Base-by-base conservation (phyloP, 2,888 invertebrate species). In the Epistrophe grossulariae region DNA sequence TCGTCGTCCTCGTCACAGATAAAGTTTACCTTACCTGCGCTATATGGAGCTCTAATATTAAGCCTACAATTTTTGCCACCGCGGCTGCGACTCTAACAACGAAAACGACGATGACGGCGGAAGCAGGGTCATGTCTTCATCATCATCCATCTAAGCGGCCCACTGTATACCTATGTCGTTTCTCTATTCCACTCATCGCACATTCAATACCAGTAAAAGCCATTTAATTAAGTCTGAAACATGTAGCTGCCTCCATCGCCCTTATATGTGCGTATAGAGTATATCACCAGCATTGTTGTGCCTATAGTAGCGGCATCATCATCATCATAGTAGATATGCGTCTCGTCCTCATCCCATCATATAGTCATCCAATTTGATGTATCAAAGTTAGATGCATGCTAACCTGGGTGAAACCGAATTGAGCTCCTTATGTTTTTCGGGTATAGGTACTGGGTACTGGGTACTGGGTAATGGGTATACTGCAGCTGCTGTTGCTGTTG, bases 191-290 rank as follows among this genome's bases (percentile, higher is more conserved):
- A 71, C 88, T 88, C 87, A 88, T 89, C 89, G 88, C 87, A 88
- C 83, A 88, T 89, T 85, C 88, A 88, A 81, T 88, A 88, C 89
- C 80, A 85, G 89, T 89, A 89, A 89, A 89, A 89, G 89, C 89
- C 89, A 89, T 89, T 89, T 89, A 89, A 89, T 89, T 89, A 89
- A 89, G 89, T 89, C 88, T 89, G 89, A 88, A 89, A 89, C 89
- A 89, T 89, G 89, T 89, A 89, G 88, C 83, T 64, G 48, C 72
- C 48, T 68, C n/a, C 57, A 70, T 52, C 79, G 89, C 78, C 74
- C 80, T 64, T 84, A 84, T 87, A 70, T 71, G 74, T 52, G n/a
- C n/a, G n/a, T n/a, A n/a, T n/a, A n/a, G n/a, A 73, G 43, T 15
- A 11, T 40, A 84, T 15, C 17, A n/a, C 73, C 80, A 31, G 6